These are phyloP conservation scores for Varanus komodoensis DNA, from an alignment of 2,113 vertebrate genomes.

Conservation along the genomic window DNA sequence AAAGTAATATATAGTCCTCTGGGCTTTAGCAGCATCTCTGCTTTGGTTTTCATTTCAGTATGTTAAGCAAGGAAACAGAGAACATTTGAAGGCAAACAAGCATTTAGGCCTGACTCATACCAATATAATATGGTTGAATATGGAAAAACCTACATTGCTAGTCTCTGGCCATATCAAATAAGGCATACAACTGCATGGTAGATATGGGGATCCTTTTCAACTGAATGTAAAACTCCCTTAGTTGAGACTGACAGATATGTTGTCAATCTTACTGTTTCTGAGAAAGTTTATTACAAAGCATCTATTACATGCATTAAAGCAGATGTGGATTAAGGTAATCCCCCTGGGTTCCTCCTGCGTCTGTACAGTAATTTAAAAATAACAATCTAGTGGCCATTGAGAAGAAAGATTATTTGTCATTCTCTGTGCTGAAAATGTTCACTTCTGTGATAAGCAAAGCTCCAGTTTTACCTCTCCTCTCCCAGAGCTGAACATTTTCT, in stretches of 20 bases:
- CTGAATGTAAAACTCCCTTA: background rate
- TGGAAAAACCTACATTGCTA: background rate
- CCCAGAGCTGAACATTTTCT: background rate
- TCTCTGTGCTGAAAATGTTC: background rate
- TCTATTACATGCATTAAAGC: background rate
- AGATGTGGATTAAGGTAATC: background rate
- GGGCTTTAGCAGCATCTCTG: background rate
- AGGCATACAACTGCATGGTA: background rate
- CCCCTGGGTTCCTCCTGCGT: background rate
- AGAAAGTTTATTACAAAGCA: background rate
- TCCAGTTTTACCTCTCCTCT: background rate
- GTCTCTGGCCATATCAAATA: background rate
- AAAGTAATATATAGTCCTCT: background rate
- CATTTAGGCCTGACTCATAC: background rate
- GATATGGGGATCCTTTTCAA: background rate
- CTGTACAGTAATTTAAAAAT: background rate
- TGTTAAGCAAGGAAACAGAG: background rate
- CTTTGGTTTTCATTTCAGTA: background rate
- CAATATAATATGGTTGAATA: background rate
- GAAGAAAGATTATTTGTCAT: background rate
- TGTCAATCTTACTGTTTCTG: background rate
- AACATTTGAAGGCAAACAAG: background rate
- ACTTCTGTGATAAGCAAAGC: background rate
- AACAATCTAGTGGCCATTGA: background rate
- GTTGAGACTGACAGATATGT: background rate